A percentile compares a stretch with the other conserved stretches of the same genome.
phyloP scores from a whole-genome alignment of 1,140 invertebrate genomes.

The Drosophila lowei region DNA sequence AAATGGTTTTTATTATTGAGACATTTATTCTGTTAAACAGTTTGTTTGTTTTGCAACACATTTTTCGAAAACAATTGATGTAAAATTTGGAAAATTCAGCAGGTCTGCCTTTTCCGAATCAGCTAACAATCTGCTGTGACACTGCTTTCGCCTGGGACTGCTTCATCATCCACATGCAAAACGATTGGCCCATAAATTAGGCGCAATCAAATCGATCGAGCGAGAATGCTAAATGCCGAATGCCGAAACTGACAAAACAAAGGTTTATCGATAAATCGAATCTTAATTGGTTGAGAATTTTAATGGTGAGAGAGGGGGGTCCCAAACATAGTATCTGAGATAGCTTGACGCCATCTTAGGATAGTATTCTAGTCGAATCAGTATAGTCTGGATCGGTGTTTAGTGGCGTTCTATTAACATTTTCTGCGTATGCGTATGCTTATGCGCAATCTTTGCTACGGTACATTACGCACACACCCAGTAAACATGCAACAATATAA shows the following conservation, averaged over 20 bases:
- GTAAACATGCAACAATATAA: constrained; percentile 34
- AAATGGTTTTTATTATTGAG: too few relatives aligned
- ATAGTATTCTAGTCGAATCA: constrained; percentile 36
- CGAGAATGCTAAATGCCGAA: constrained; percentile 16
- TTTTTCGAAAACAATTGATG: too few relatives aligned
- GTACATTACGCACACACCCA: constrained; percentile 30
- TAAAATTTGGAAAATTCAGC: too few relatives aligned
- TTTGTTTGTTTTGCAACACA: too few relatives aligned
- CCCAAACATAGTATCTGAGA: constrained; percentile 2
- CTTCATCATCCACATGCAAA: constrained; percentile 12
- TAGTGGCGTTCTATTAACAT: not conserved
- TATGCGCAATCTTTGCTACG: constrained; percentile 22
- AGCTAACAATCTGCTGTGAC: not conserved
- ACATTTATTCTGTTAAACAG: too few relatives aligned
- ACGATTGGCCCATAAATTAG: constrained; percentile 29
- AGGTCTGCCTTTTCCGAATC: too few relatives aligned
- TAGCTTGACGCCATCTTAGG: constrained; percentile 44
- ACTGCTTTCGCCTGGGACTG: constrained; percentile 2
- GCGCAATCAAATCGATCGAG: constrained; percentile 34
- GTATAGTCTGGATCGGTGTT: constrained; percentile 24
- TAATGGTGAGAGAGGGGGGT: not conserved
- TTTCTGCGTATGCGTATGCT: constrained; percentile 12
- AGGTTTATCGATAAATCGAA: constrained; percentile 44
- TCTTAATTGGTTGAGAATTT: constrained; percentile 46
- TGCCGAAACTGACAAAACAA: constrained; percentile 27